Evolutionary conservation across 2,888 invertebrate species (phyloP), one percentile per base, ranked within the genome.

Genomic region (Nasonovia ribisnigri): DNA sequence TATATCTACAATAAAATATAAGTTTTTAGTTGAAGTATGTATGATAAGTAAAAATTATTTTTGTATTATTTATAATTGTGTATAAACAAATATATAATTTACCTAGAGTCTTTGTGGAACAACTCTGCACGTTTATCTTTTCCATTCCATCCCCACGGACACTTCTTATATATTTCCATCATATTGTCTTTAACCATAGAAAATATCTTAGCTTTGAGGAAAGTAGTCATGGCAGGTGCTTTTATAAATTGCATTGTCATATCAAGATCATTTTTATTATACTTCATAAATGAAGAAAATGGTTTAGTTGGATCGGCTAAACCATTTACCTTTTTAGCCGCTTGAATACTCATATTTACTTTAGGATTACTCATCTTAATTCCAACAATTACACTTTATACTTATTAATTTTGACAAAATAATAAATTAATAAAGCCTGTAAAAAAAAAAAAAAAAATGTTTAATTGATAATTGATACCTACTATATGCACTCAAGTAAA

Each of bases 141-240:
- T 94, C 97, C 97, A 95, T 97, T 97, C 98, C 98, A 98, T 54
- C 98, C 98, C 97, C 97, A 98, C 1, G 97, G 97, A 95, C 97
- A 97, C n/a, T 96, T 96, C 95, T 97, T 97, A 96, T 97, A 98
- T 97, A 97, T 96, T 94, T 96, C 95, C 96, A 97, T 97, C 98
- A 98, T 98, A 95, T 98, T 98, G 95, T 96, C 96, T 95, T 97
- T 97, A 94, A 97, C 97, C 51, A 98, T 96, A 95, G 97, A 96
- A 95, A 98, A 97, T 88, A 97, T 97, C 97, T 98, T 98, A 67
- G 97, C 96, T 90, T 89, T 94, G 13, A 84, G 26, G 6, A 42
- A 57, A 29, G 67, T 54, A 84, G 29, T 92, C 57, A 94, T 42
- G 1, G 57, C 48, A 29, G 88, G 48, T 16, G 94, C 90, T 89